Evolutionary conservation across 92 coral and sea anemone genomes (phyloP).

Genomic region (Diadumene lineata): DNA sequence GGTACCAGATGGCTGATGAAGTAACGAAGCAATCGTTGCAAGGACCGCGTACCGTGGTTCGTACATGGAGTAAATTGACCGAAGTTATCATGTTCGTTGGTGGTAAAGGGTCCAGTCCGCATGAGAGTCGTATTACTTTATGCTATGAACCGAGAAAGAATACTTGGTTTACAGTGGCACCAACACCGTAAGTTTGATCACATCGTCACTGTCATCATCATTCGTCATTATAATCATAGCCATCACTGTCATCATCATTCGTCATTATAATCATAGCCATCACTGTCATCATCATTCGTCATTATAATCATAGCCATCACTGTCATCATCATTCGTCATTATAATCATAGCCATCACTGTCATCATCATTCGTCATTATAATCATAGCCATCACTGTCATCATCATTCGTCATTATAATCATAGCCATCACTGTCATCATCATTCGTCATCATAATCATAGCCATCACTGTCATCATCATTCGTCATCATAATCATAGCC

Average conservation of each 20-base stretch:
- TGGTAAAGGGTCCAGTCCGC: conserved; percentile 55
- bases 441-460: background rate
- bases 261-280: background rate
- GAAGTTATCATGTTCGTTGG: conserved; percentile 82
- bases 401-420: background rate
- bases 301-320: background rate
- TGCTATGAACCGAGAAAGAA: conserved; percentile 68
- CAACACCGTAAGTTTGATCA: conserved; percentile 56
- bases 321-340: background rate
- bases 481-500: background rate
- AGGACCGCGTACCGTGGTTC: conserved; percentile 67
- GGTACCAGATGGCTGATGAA: conserved; percentile 50
- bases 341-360: background rate
- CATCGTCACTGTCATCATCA: background rate
- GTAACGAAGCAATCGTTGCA: conserved; percentile 29
- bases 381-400: background rate
- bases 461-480: background rate
- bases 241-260: background rate
- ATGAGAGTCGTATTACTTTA: conserved; percentile 59
- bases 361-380: background rate
- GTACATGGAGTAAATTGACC: conserved; percentile 64
- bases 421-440: background rate
- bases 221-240: background rate
- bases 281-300: background rate
- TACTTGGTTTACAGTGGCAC: conserved; percentile 65